phyloP scores from a whole-genome alignment of 2,888 invertebrate species.

The Eristalis arbustorum region DNA sequence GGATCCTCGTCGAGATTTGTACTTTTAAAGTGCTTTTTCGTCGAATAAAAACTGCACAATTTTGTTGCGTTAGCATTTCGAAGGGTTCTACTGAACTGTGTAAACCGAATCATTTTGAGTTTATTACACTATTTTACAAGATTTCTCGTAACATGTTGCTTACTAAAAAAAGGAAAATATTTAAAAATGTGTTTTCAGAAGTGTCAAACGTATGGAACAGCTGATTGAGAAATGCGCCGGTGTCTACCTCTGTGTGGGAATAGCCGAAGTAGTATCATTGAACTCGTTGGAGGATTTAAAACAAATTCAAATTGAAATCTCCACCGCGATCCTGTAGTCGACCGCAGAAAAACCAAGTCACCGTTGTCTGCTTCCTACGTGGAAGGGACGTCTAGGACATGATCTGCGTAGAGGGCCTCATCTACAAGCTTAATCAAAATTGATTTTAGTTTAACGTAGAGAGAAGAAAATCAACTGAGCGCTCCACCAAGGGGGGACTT shows the following conservation, averaged over 20 bases:
- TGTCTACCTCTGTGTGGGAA: background rate
- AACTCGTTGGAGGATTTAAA: too few relatives aligned
- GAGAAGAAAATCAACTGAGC: too few relatives aligned
- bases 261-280: too few relatives aligned
- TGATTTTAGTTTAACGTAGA: too few relatives aligned
- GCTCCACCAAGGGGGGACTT: too few relatives aligned
- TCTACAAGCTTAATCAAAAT: too few relatives aligned
- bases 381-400: too few relatives aligned
- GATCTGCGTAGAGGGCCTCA: too few relatives aligned
- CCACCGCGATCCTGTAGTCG: too few relatives aligned
- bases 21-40: constrained; percentile 10
- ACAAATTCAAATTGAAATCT: too few relatives aligned
- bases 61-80: background rate
- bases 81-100: background rate
- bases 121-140: background rate
- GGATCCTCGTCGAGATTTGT: constrained; percentile 39
- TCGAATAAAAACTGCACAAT: background rate
- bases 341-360: too few relatives aligned
- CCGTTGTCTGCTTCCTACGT: too few relatives aligned
- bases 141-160: background rate
- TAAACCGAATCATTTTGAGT: constrained; percentile 43
- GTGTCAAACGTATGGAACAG: constrained; percentile 21
- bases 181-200: background rate
- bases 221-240: background rate
- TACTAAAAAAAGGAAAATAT: background rate